These are phyloP conservation scores for Macrotis lagotis DNA, from an alignment of 2,113 vertebrate species.

Conservation along the genomic window DNA sequence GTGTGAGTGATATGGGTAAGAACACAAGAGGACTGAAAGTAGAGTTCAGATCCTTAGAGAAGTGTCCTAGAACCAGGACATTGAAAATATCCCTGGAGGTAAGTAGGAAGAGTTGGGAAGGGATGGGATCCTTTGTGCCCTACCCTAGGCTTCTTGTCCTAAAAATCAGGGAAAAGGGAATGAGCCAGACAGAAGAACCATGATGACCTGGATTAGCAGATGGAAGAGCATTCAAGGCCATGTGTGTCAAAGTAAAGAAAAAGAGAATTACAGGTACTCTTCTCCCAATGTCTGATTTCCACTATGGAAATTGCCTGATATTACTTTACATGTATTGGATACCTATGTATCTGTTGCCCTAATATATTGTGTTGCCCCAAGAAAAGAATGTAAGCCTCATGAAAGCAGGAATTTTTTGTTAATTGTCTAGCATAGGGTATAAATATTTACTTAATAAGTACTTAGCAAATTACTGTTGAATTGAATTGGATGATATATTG, in stretches of 20 bases:
- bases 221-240: background rate
- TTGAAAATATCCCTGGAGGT: background rate
- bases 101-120: background rate
- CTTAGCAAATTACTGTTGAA: background rate
- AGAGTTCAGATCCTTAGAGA: background rate
- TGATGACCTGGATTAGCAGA: background rate
- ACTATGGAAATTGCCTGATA: background rate
- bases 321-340: background rate
- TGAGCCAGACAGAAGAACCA: background rate
- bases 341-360: background rate
- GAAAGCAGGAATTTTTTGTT: background rate
- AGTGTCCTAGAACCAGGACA: background rate
- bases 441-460: background rate
- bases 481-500: background rate
- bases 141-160: background rate
- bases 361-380: background rate
- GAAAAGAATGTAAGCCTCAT: background rate
- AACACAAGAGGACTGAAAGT: background rate
- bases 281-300: background rate
- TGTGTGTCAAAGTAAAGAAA: background rate
- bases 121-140: background rate
- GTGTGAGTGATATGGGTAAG: background rate
- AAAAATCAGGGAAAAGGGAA: background rate
- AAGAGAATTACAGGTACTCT: background rate
- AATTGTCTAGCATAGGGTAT: accelerated